Evolutionary conservation across 2,113 vertebrate genomes (phyloP).

Genomic region (Cottus gobio): DNA sequence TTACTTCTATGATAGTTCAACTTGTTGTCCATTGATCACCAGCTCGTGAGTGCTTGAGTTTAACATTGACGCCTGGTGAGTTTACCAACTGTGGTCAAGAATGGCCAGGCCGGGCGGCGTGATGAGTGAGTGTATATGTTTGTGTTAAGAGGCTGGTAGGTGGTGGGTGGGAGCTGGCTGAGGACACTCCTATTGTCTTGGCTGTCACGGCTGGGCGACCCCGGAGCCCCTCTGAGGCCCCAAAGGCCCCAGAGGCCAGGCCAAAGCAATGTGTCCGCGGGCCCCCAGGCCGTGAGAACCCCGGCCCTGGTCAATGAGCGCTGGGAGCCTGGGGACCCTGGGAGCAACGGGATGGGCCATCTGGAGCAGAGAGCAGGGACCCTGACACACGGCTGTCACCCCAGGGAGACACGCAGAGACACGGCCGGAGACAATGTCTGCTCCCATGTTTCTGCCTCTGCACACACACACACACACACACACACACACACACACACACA

Average conservation of each 20-base stretch:
- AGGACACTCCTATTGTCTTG: slow-evolving; percentile 77
- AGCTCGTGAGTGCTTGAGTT: not conserved
- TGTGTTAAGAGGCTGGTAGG: slow-evolving; percentile 60
- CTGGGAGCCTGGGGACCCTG: slow-evolving; percentile 70
- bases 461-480: slow-evolving; percentile 5
- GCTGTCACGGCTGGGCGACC: slow-evolving; percentile 79
- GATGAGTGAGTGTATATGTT: slow-evolving; percentile 41
- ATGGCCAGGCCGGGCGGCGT: slow-evolving; percentile 52
- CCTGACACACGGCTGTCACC: slow-evolving; percentile 79
- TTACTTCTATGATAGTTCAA: slow-evolving; percentile 9
- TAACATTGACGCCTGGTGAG: slow-evolving; percentile 31
- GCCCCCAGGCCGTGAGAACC: slow-evolving; percentile 84
- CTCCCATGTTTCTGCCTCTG: slow-evolving; percentile 58
- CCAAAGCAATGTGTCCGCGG: slow-evolving; percentile 68
- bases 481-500: slow-evolving; percentile 1
- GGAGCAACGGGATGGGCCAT: slow-evolving; percentile 77
- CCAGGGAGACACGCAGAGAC: slow-evolving; percentile 59
- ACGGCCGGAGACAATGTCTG: slow-evolving; percentile 66
- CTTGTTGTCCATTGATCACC: not conserved
- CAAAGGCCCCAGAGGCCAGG: slow-evolving; percentile 78
- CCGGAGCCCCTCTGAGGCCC: slow-evolving; percentile 73
- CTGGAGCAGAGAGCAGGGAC: slow-evolving; percentile 79
- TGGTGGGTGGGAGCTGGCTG: slow-evolving; percentile 63
- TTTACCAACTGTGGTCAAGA: slow-evolving; percentile 51
- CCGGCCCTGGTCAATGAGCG: slow-evolving; percentile 72